These are phyloP conservation scores for Cecidostiba fungosa DNA, from an alignment of 2,888 invertebrate genomes.

Conservation along the genomic window DNA sequence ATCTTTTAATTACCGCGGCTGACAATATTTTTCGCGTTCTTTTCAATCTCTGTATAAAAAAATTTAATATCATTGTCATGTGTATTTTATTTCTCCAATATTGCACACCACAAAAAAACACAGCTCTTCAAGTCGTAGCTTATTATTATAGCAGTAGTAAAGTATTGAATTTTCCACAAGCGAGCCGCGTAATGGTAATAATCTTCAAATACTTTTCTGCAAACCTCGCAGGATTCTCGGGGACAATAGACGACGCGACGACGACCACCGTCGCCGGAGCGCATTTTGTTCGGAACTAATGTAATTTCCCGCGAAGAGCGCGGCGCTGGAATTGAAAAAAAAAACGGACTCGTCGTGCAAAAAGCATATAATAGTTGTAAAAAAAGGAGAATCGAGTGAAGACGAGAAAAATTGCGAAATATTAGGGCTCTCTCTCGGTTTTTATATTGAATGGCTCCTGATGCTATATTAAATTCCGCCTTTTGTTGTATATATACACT, in stretches of 20 bases:
- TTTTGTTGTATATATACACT: background rate
- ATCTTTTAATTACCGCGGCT: too few relatives aligned
- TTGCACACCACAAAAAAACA: background rate
- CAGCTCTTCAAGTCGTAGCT: background rate
- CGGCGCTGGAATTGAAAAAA: constrained; percentile 14
- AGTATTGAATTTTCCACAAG: constrained; percentile 10
- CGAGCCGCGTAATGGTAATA: constrained; percentile 23
- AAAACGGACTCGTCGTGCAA: background rate
- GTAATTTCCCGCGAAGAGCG: constrained; percentile 40
- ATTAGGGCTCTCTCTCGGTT: background rate
- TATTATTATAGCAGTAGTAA: background rate
- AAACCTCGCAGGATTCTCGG: constrained; percentile 37
- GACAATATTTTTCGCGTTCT: background rate
- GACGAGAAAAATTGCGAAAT: background rate
- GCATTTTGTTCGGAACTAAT: constrained; percentile 43
- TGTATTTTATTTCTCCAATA: background rate
- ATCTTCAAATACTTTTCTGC: constrained; percentile 53
- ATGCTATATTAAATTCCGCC: background rate
- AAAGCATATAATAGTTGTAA: background rate
- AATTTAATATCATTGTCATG: too few relatives aligned
- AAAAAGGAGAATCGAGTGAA: background rate
- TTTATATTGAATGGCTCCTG: background rate
- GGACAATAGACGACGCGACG: constrained; percentile 40
- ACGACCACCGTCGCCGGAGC: background rate
- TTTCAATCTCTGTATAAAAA: too few relatives aligned